These are phyloP conservation scores for Stegostoma tigrinum DNA, from an alignment of 2,113 vertebrate genomes.

Conservation along the genomic window DNA sequence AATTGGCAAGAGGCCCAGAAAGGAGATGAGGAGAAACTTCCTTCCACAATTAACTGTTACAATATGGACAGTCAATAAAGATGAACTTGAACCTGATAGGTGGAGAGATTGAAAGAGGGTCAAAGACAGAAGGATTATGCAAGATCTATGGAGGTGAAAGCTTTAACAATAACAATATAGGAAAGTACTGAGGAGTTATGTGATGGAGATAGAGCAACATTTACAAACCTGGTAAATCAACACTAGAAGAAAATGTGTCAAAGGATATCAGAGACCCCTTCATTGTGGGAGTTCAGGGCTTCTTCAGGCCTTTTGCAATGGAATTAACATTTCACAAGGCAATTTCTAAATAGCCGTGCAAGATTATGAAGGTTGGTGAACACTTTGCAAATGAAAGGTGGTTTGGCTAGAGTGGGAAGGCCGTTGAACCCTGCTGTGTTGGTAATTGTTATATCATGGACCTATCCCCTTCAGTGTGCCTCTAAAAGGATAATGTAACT, in stretches of 20 bases:
- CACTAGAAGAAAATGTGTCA: background rate
- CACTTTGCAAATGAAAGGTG: background rate
- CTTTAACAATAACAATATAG: background rate
- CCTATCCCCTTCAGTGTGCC: background rate
- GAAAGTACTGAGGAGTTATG: background rate
- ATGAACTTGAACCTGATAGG: background rate
- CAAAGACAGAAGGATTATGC: background rate
- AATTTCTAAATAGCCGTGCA: background rate
- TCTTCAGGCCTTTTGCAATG: background rate
- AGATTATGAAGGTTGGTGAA: background rate
- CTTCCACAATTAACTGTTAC: too few relatives aligned
- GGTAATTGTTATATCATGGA: background rate
- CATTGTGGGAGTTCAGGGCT: background rate
- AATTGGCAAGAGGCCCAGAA: too few relatives aligned
- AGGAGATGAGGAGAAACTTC: too few relatives aligned
- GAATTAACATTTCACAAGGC: background rate
- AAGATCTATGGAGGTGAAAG: background rate
- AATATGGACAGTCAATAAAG: background rate
- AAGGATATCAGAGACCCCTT: background rate
- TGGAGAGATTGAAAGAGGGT: background rate
- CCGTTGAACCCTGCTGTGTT: background rate
- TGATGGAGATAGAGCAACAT: background rate
- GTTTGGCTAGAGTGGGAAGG: background rate
- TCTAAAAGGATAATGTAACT: background rate
- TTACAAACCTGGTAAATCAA: background rate